Evolutionary conservation across 2,888 invertebrate genomes (phyloP), one percentile per base, ranked within the genome.

Genomic region (Molorchus minor): DNA sequence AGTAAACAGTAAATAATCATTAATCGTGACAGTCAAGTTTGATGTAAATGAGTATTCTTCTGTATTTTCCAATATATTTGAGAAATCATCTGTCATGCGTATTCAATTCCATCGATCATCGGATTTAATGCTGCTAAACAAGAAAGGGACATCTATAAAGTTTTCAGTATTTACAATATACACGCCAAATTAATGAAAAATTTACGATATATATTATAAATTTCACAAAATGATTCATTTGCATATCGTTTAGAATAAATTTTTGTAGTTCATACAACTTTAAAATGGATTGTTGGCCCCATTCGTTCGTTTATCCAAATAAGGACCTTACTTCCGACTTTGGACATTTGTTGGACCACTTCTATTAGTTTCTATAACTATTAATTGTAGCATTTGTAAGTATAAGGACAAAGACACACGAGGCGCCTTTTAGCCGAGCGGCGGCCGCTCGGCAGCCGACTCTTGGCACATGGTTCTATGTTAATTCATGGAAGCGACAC

Each of bases 251-350:
- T 13, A n/a, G 10, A 36, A 49, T 49, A 49, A 21, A 38, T 49
- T 38, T 38, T 49, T 21, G 19, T 30, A 41, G 25, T 52, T 52
- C 41, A 52, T 19, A 12, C 40, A 30, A 41, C 30, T 41, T 13
- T 16, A 40, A n/a, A 17, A 21, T 41, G 30, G 36, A 25, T 17
- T 13, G 30, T 52, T 33, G 17, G 40, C 30, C 41, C 41, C 46
- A 51, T 46, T 47, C 55, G 41, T 40, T 35, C 25, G 38, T 56
- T 49, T 65, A 61, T 46, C 64, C 56, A 64, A 64, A 62, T 64
- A 65, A 58, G 65, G 65, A 57, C 58, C 57, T 51, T 49, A 45
- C 55, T 61, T 58, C 53, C 56, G 56, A 60, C n/a, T 43, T 45
- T 55, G 56, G 57, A 51, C 44, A 36, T 21, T 52, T 54, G 40